Evolutionary conservation across 2,113 vertebrate species (phyloP).

Genomic region (Paramisgurnus dabryanus): DNA sequence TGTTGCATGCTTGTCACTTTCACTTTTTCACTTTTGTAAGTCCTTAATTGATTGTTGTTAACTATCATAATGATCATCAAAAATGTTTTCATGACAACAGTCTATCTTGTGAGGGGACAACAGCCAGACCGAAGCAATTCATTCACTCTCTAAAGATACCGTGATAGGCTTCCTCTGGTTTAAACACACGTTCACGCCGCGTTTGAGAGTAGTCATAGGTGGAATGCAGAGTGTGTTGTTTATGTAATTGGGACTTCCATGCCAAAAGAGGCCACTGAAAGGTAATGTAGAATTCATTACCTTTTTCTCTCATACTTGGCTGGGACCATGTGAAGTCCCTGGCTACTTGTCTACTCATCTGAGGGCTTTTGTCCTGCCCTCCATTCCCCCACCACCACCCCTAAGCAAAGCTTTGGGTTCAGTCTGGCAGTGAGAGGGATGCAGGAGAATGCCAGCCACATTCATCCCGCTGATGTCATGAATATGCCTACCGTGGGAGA

Average conservation of each 20-base stretch:
- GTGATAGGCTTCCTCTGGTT: no score
- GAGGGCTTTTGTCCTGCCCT: slow-evolving; percentile 74
- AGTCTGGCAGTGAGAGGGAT: slow-evolving; percentile 52
- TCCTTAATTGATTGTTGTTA: no score
- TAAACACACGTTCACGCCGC: no score
- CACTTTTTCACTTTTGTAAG: no score
- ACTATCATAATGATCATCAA: no score
- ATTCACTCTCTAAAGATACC: no score
- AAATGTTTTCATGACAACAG: no score
- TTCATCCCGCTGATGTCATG: slow-evolving; percentile 79
- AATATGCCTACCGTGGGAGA: slow-evolving; percentile 81
- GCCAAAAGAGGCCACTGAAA: slow-evolving; percentile 56
- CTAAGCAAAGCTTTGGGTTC: slow-evolving; percentile 58
- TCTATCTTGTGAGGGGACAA: no score
- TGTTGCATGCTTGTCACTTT: no score
- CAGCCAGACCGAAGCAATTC: no score
- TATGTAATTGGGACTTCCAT: slow-evolving; percentile 46
- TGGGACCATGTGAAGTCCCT: slow-evolving; percentile 78
- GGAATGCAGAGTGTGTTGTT: slow-evolving; percentile 12
- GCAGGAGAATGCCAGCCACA: slow-evolving; percentile 70
- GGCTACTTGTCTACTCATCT: slow-evolving; percentile 73
- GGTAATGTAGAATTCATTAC: slow-evolving; percentile 55
- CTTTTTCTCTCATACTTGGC: slow-evolving; percentile 66
- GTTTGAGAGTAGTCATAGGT: no score
- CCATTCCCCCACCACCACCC: slow-evolving; percentile 71